These are phyloP conservation scores for Calliphora vomitoria DNA, from an alignment of 2,888 invertebrate genomes.

Conservation along the genomic window DNA sequence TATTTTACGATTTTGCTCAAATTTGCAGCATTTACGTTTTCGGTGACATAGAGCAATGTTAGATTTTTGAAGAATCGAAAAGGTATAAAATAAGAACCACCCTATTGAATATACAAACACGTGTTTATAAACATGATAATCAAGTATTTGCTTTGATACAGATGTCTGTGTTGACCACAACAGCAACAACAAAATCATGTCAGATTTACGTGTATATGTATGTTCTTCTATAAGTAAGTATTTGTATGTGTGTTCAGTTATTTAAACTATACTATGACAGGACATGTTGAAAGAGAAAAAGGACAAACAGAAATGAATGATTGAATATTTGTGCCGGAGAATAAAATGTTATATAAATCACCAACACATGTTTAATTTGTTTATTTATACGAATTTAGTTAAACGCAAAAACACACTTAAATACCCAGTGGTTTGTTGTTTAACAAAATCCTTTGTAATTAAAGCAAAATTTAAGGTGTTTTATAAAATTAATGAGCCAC, in stretches of 20 bases:
- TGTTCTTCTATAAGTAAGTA: too few species aligned
- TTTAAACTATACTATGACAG: not conserved
- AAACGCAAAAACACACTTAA: not conserved
- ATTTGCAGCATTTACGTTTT: too few species aligned
- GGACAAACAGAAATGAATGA: not conserved
- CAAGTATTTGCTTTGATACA: not conserved
- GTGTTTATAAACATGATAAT: not conserved
- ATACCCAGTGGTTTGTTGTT: not conserved
- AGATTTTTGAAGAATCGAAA: too few species aligned
- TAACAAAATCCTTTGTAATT: not conserved
- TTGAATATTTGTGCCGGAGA: not conserved
- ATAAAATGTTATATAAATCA: not conserved
- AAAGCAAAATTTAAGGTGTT: not conserved
- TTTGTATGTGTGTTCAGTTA: too few species aligned
- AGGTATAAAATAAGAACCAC: too few species aligned
- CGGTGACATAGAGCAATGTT: too few species aligned
- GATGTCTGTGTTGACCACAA: not conserved
- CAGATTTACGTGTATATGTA: not conserved
- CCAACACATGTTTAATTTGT: not conserved
- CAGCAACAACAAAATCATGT: not conserved
- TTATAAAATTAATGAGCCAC: constrained; percentile 6
- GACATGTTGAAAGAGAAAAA: not conserved
- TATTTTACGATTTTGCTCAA: too few species aligned
- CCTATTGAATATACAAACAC: not conserved
- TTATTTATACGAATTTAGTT: not conserved